Evolutionary conservation across 2,797 vertebrate genomes (phyloP).

Genomic region (Bradypus variegatus): DNA sequence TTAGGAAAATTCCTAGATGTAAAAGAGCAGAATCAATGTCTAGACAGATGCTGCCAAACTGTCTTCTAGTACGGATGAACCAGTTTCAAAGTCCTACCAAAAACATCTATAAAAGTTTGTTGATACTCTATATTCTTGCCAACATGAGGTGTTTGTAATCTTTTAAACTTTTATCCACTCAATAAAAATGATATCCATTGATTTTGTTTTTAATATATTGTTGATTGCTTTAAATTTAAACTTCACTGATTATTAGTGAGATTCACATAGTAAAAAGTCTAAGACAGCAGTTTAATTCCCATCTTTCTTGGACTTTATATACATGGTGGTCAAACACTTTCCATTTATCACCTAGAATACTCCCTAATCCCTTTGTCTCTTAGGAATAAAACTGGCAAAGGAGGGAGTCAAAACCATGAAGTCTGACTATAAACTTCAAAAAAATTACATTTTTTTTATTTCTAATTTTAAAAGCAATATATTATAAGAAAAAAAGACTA

Average conservation of each 20-base stretch:
- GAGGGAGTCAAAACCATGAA: background rate
- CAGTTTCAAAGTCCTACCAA: background rate
- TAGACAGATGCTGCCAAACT: background rate
- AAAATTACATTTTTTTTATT: background rate
- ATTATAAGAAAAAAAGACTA: background rate
- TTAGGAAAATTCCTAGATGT: background rate
- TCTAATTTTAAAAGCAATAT: slow-evolving; percentile 26
- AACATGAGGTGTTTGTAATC: background rate
- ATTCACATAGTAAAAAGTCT: background rate
- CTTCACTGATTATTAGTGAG: slow-evolving; percentile 2
- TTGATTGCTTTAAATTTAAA: background rate
- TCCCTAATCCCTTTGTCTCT: background rate
- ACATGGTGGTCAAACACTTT: background rate
- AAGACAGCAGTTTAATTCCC: background rate
- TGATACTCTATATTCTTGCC: background rate
- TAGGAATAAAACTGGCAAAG: background rate
- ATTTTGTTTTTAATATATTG: background rate
- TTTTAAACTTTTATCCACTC: background rate
- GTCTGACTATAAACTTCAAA: background rate
- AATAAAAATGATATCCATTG: background rate
- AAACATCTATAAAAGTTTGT: background rate
- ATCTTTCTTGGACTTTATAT: background rate
- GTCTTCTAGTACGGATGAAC: background rate
- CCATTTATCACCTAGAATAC: background rate
- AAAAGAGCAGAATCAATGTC: background rate